These are phyloP conservation scores for Bombylius discolor DNA, from an alignment of 2,888 invertebrate species.

Conservation along the genomic window DNA sequence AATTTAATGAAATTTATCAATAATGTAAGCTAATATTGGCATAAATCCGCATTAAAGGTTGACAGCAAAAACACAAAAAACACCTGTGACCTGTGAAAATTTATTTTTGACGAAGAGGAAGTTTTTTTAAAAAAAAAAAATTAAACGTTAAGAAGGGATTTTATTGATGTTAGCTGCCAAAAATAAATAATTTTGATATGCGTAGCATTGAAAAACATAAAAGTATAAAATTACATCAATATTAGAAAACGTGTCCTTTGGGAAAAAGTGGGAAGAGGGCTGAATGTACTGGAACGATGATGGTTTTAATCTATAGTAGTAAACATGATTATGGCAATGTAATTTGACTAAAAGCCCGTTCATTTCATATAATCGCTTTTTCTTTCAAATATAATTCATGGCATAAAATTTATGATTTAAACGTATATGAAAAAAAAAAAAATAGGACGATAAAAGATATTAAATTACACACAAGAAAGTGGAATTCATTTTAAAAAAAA, in stretches of 20 bases:
- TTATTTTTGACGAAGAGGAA: neutral
- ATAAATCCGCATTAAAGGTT: conserved; percentile 14
- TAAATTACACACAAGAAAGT: neutral
- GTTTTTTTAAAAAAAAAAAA: too few relatives aligned
- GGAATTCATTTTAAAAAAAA: conserved; percentile 8
- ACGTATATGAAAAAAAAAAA: conserved; percentile 8
- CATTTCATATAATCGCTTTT: conserved; percentile 3
- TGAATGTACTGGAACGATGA: too few relatives aligned
- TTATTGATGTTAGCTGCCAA: too few relatives aligned
- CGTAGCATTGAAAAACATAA: too few relatives aligned
- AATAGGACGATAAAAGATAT: neutral
- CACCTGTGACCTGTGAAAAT: conserved; percentile 10
- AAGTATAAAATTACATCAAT: too few relatives aligned
- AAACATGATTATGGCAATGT: neutral
- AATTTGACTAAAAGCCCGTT: conserved; percentile 14
- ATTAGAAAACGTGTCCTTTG: too few relatives aligned
- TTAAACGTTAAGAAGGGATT: too few relatives aligned
- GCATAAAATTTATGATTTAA: conserved; percentile 10
- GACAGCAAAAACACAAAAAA: conserved; percentile 4
- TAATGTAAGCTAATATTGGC: conserved; percentile 10
- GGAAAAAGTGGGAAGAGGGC: too few relatives aligned
- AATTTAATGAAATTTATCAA: conserved; percentile 13
- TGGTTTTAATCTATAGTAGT: too few relatives aligned
- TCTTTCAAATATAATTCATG: too few relatives aligned
- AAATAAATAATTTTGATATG: too few relatives aligned